Conservation (phyloP, 1,140 invertebrate genomes). For the Halesus radiatus region DNA sequence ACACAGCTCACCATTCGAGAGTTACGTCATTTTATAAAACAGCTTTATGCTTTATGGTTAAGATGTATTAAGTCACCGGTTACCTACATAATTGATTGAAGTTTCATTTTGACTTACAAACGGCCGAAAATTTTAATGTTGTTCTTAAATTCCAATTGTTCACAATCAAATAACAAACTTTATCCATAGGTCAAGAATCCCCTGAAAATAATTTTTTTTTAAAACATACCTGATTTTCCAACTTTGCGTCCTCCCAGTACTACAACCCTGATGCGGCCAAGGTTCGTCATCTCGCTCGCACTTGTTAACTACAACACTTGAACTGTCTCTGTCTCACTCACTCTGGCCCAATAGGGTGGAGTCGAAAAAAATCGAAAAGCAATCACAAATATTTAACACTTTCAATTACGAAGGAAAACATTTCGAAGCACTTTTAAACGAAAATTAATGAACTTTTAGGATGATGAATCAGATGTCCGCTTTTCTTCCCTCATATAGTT, state of each 20-base stretch:
- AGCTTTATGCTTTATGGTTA: too few species aligned
- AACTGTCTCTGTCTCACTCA: slow-evolving; percentile 5
- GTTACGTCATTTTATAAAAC: too few species aligned
- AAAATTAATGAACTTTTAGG: neutral
- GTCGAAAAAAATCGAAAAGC: neutral
- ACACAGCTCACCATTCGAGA: too few species aligned
- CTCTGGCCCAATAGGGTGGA: neutral
- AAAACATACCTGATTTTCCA: slow-evolving; percentile 55
- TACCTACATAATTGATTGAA: too few species aligned
- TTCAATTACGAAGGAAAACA: neutral
- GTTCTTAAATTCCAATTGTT: too few species aligned
- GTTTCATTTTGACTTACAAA: too few species aligned
- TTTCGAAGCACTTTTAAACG: neutral
- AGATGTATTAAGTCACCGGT: too few species aligned
- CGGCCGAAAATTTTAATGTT: too few species aligned
- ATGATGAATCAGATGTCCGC: neutral
- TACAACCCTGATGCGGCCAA: slow-evolving; percentile 55
- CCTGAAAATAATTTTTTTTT: too few species aligned
- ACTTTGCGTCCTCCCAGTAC: slow-evolving; percentile 53
- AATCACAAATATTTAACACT: neutral
- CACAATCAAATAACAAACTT: too few species aligned
- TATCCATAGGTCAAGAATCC: too few species aligned
- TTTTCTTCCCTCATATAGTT: slow-evolving; percentile 12
- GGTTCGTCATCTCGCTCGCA: slow-evolving; percentile 53
- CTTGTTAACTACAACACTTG: neutral